Percentiles rank a stretch among this genome's conserved stretches.
Conservation (phyloP, 2,888 invertebrate genomes). For the Erebia epiphron region DNA sequence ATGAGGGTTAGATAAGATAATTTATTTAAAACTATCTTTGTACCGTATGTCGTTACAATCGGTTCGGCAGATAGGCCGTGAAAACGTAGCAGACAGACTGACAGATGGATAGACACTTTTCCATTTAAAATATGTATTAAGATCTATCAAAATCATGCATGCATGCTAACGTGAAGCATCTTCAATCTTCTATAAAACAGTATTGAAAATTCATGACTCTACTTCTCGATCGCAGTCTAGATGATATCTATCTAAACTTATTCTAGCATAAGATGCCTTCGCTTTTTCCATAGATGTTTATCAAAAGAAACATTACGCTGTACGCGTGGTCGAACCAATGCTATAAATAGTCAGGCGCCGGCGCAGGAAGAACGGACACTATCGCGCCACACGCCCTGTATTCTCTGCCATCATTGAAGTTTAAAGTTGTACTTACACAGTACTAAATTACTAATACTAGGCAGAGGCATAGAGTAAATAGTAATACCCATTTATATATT, state of each 20-base stretch:
- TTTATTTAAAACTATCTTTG: too few relatives aligned
- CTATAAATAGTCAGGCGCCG: constrained; percentile 58
- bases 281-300: constrained; percentile 56
- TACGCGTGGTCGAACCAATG: constrained; percentile 49
- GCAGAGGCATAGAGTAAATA: neutral
- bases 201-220: constrained; percentile 33
- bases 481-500: neutral
- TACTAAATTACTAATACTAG: constrained; percentile 25
- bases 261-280: constrained; percentile 43
- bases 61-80: too few relatives aligned
- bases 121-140: too few relatives aligned
- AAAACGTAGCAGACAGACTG: too few relatives aligned
- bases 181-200: constrained; percentile 13
- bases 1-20: too few relatives aligned
- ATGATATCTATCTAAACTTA: constrained; percentile 37
- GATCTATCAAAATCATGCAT: too few relatives aligned
- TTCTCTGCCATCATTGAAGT: constrained; percentile 25
- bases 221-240: constrained; percentile 29
- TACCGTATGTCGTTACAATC: too few relatives aligned
- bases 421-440: constrained; percentile 21
- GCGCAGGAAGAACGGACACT: constrained; percentile 46
- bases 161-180: too few relatives aligned
- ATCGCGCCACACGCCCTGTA: constrained; percentile 48
- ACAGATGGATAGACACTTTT: too few relatives aligned
- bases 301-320: constrained; percentile 55